Evolutionary conservation across 1,140 invertebrate genomes (phyloP).

Genomic region (Hylaeus volcanicus): DNA sequence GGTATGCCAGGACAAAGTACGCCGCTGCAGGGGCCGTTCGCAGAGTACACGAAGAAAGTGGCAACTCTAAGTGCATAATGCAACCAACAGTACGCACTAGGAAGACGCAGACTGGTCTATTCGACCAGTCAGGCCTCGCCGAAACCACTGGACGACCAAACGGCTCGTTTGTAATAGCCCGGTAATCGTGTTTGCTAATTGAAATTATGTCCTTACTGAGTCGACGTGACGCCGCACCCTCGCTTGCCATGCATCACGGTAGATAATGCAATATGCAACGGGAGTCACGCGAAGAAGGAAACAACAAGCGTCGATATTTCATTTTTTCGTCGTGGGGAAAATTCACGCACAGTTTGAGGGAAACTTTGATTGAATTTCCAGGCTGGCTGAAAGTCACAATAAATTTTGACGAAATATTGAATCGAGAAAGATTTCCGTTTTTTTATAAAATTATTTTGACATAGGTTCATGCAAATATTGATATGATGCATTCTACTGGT

Average conservation of each 20-base stretch:
- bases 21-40: neutral
- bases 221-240: neutral
- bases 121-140: slow-evolving; percentile 33
- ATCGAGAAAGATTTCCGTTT: too few relatives aligned
- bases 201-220: slow-evolving; percentile 65
- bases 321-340: neutral
- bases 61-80: slow-evolving; percentile 12
- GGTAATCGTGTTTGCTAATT: slow-evolving; percentile 73
- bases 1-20: neutral
- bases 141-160: slow-evolving; percentile 44
- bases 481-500: too few relatives aligned
- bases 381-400: too few relatives aligned
- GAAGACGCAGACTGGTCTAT: slow-evolving; percentile 17
- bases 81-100: slow-evolving; percentile 30
- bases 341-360: neutral
- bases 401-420: too few relatives aligned
- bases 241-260: neutral
- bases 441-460: too few relatives aligned
- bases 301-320: neutral
- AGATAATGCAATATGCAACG: slow-evolving; percentile 32
- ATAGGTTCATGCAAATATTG: too few relatives aligned
- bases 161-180: slow-evolving; percentile 63
- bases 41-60: slow-evolving; percentile 24
- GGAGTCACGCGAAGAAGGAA: neutral
- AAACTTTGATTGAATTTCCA: neutral